Evolutionary conservation across 2,797 vertebrate species (phyloP).

Genomic region (Anas acuta): DNA sequence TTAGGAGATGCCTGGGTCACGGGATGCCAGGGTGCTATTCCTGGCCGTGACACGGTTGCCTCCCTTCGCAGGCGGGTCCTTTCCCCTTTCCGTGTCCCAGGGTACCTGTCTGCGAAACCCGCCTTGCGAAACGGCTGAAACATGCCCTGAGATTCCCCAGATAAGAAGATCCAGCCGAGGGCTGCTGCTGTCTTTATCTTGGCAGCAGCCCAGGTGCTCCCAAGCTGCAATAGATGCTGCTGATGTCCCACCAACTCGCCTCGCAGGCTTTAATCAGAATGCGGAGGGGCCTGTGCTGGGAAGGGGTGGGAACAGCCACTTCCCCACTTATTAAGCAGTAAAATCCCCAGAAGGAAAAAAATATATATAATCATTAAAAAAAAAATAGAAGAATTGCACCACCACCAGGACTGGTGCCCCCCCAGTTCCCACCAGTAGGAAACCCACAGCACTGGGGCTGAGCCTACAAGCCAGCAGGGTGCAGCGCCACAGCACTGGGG

Average conservation of each 20-base stretch:
- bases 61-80: constrained; percentile 7
- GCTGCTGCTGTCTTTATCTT: background rate
- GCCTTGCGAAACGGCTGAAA: background rate
- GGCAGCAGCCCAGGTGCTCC: constrained; percentile 6
- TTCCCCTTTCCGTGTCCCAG: constrained; percentile 17
- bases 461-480: too few species aligned
- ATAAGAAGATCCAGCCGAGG: background rate
- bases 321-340: background rate
- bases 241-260: background rate
- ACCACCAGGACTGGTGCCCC: background rate
- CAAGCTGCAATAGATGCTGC: accelerated
- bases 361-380: background rate
- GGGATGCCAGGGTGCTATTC: background rate
- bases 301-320: background rate
- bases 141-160: background rate
- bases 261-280: background rate
- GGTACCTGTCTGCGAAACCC: background rate
- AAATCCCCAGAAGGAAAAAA: background rate
- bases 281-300: background rate
- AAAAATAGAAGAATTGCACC: background rate
- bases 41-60: background rate
- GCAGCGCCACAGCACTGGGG: too few species aligned
- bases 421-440: background rate
- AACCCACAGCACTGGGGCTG: background rate
- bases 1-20: background rate